These are phyloP conservation scores for Hoplias malabaricus DNA, from an alignment of 2,113 vertebrate species.

Conservation along the genomic window DNA sequence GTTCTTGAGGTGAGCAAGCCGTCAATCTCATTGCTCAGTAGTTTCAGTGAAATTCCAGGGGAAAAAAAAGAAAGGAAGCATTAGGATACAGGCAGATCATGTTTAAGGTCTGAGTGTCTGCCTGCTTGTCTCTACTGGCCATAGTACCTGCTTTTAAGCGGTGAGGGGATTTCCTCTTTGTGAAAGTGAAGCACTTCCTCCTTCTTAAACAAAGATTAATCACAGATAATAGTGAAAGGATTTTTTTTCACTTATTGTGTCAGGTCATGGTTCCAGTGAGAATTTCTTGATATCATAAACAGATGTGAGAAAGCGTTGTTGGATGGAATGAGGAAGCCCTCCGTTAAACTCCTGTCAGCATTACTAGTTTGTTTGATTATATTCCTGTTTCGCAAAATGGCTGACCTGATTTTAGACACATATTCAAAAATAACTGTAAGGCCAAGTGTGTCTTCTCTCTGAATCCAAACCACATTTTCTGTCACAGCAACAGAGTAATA, in stretches of 20 bases:
- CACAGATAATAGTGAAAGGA: background rate
- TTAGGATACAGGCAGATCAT: background rate
- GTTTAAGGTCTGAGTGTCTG: background rate
- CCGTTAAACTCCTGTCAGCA: background rate
- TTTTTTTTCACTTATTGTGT: background rate
- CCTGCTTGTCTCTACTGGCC: background rate
- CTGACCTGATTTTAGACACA: conserved; percentile 23
- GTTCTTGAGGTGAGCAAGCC: background rate
- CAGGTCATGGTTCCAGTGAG: background rate
- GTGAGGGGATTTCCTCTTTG: conserved; percentile 19
- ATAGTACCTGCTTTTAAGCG: background rate
- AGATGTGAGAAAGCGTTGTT: background rate
- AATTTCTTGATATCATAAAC: background rate
- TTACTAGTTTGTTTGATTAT: background rate
- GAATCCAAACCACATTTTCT: conserved; percentile 22
- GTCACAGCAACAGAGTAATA: conserved; percentile 23
- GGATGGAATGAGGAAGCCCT: conserved; percentile 22
- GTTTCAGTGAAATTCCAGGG: conserved; percentile 3
- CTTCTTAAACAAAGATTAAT: conserved; percentile 20
- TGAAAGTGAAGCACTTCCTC: conserved; percentile 27
- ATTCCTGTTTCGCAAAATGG: background rate
- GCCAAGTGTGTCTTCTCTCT: conserved; percentile 9
- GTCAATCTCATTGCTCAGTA: background rate
- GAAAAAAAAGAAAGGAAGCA: background rate
- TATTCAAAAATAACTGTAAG: background rate